A percentile compares a stretch with the other conserved stretches of the same genome.
Evolutionary conservation across 2,113 vertebrate species (phyloP).

Genomic region (Psilopsiagon aurifrons): DNA sequence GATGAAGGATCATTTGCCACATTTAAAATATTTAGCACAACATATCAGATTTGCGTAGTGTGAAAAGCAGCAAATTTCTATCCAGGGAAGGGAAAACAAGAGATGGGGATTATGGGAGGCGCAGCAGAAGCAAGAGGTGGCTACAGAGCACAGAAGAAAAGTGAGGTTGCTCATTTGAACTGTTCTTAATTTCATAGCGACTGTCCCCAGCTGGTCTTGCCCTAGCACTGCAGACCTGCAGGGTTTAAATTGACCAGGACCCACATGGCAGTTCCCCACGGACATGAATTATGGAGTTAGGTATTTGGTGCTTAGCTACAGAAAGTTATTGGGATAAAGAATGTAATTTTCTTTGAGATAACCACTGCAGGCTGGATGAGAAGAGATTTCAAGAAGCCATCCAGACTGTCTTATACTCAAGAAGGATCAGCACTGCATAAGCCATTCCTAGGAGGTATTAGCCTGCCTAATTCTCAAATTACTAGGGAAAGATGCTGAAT

Average conservation of each 20-base stretch:
- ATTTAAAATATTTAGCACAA: conserved; percentile 44
- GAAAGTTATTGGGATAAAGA: neutral
- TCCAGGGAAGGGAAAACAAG: neutral
- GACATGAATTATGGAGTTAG: neutral
- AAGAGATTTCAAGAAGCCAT: neutral
- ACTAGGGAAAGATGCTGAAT: neutral
- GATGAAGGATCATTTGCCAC: conserved; percentile 20
- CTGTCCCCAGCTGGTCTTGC: neutral
- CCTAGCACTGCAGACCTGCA: neutral
- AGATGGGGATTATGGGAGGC: neutral
- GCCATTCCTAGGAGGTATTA: neutral
- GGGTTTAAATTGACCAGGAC: neutral
- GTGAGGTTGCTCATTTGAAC: neutral
- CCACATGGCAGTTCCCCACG: neutral
- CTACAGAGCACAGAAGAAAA: neutral
- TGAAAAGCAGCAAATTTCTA: conserved; percentile 35
- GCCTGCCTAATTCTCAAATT: neutral
- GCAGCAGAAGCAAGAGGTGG: neutral
- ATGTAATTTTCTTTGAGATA: neutral
- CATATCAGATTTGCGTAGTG: conserved; percentile 2
- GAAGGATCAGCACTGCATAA: neutral
- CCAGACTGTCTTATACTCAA: neutral
- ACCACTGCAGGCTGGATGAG: neutral
- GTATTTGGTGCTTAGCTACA: neutral
- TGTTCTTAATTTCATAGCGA: neutral